Percentiles rank a stretch among this genome's conserved stretches.
Conservation (phyloP, 2,113 vertebrate genomes). For the Menidia beryllina region DNA sequence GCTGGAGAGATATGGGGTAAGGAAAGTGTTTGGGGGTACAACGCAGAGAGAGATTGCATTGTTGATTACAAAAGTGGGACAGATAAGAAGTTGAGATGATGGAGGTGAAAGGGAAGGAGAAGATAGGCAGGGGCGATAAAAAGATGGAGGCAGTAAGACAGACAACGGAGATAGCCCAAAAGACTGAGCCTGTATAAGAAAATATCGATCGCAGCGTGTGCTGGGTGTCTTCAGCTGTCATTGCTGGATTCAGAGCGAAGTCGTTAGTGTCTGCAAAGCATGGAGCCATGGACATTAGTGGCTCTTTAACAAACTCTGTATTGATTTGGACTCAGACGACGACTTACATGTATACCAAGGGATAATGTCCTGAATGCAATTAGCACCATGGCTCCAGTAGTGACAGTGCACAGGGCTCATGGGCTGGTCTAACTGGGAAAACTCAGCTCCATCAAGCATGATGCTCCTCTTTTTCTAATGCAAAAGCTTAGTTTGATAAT, state of each 20-base stretch:
- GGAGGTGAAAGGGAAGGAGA: constrained; percentile 40
- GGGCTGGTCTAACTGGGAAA: neutral
- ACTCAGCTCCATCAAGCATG: constrained; percentile 18
- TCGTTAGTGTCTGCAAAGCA: constrained; percentile 75
- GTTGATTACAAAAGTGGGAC: constrained; percentile 23
- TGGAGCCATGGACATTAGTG: constrained; percentile 70
- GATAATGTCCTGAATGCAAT: constrained; percentile 73
- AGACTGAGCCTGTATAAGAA: constrained; percentile 40
- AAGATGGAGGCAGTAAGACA: constrained; percentile 25
- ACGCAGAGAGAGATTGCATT: constrained; percentile 37
- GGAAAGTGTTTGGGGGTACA: constrained; percentile 53
- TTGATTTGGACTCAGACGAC: constrained; percentile 72
- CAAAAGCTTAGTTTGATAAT: constrained; percentile 50
- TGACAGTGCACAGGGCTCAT: constrained; percentile 38
- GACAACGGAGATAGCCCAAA: constrained; percentile 37
- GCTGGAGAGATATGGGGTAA: constrained; percentile 30
- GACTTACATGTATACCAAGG: constrained; percentile 62
- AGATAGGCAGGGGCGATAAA: constrained; percentile 40
- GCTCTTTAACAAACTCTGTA: constrained; percentile 81
- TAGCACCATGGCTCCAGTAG: constrained; percentile 59
- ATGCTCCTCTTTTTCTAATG: neutral
- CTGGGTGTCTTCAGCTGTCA: constrained; percentile 74
- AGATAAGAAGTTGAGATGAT: constrained; percentile 52
- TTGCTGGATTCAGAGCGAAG: constrained; percentile 62
- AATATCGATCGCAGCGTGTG: constrained; percentile 70